These are phyloP conservation scores for Hestina assimilis DNA, from an alignment of 1,140 invertebrate species.

Conservation along the genomic window DNA sequence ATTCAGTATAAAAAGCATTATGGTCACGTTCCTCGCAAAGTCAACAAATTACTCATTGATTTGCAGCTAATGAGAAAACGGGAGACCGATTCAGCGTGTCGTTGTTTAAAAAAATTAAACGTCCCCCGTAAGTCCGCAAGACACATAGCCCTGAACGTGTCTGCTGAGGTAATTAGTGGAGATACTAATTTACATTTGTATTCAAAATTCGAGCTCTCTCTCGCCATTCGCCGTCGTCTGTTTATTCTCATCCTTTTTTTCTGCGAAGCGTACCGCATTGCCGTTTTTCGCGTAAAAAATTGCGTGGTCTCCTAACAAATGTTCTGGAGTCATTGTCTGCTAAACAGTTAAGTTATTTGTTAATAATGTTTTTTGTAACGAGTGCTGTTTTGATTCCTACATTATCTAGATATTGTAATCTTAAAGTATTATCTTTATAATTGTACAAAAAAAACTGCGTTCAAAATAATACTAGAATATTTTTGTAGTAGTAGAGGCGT, in stretches of 20 bases:
- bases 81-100: slow-evolving; percentile 54
- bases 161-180: slow-evolving; percentile 77
- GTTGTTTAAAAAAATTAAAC: slow-evolving; percentile 63
- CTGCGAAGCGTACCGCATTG: slow-evolving; percentile 71
- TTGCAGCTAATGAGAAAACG: slow-evolving; percentile 69
- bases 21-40: slow-evolving; percentile 32
- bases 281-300: slow-evolving; percentile 75
- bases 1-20: slow-evolving; percentile 26
- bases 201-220: slow-evolving; percentile 79
- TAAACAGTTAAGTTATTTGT: slow-evolving; percentile 31
- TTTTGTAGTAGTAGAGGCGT: too few species aligned
- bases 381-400: not conserved
- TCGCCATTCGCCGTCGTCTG: slow-evolving; percentile 74
- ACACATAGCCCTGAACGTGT: slow-evolving; percentile 74
- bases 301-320: slow-evolving; percentile 69
- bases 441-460: too few species aligned
- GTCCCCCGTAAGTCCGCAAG: slow-evolving; percentile 69
- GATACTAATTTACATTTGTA: slow-evolving; percentile 80
- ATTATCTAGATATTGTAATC: not conserved
- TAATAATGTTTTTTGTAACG: slow-evolving; percentile 13
- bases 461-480: too few species aligned
- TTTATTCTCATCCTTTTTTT: slow-evolving; percentile 75
- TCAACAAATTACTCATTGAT: slow-evolving; percentile 67
- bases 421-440: too few species aligned
- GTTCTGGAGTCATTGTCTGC: slow-evolving; percentile 59